Conservation (phyloP, 2,888 invertebrate species). For the Corbicula japonica region DNA sequence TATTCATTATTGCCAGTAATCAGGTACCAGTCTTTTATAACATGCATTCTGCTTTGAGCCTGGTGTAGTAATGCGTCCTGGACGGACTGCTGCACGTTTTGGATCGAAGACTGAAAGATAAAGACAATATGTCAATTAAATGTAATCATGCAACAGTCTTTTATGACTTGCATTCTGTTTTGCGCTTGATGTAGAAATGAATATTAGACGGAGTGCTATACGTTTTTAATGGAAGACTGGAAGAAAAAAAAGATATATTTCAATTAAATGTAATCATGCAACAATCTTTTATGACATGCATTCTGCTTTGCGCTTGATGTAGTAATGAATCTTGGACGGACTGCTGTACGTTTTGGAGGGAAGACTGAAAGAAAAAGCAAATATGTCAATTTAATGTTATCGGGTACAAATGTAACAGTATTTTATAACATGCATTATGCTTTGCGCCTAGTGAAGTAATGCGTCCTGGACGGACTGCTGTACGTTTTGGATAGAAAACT, state of each 20-base stretch:
- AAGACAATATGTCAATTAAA: not conserved
- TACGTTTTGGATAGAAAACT: constrained; percentile 73
- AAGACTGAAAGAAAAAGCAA: constrained; percentile 64
- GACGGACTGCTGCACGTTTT: constrained; percentile 72
- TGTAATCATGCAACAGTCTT: not conserved
- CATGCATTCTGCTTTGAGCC: constrained; percentile 73
- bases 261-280: not conserved
- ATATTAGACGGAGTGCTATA: constrained; percentile 71
- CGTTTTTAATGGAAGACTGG: constrained; percentile 72
- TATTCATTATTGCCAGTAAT: constrained; percentile 73
- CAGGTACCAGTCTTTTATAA: constrained; percentile 79
- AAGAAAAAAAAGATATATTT: constrained; percentile 25
- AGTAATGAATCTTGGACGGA: constrained; percentile 68
- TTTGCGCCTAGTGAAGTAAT: constrained; percentile 68
- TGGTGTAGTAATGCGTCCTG: constrained; percentile 69
- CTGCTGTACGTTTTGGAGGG: constrained; percentile 72
- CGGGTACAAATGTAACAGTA: not conserved
- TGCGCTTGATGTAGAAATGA: constrained; percentile 70
- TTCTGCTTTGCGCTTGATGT: constrained; percentile 74
- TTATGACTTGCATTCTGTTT: constrained; percentile 71
- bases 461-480: constrained; percentile 71
- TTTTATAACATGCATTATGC: constrained; percentile 70
- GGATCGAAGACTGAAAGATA: constrained; percentile 71
- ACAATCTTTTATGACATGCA: constrained; percentile 58
- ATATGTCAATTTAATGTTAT: not conserved